A percentile compares a stretch with the other conserved stretches of the same genome.
Evolutionary conservation across 2,113 vertebrate genomes (phyloP).

Genomic region (Galbula dea): DNA sequence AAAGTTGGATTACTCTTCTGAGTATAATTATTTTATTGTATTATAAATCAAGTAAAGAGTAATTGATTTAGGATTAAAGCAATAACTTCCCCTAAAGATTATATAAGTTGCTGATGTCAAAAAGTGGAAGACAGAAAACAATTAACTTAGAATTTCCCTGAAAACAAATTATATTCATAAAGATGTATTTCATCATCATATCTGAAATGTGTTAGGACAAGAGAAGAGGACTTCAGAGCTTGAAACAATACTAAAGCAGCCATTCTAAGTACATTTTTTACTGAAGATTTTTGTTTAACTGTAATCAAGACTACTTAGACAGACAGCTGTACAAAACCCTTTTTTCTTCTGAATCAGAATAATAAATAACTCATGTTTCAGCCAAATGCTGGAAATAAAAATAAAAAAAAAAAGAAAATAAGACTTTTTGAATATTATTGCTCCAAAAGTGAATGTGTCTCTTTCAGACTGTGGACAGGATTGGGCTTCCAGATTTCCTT

Average conservation of each 20-base stretch:
- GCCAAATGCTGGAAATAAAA: neutral
- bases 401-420: neutral
- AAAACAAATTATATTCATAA: slow-evolving; percentile 37
- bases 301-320: slow-evolving; percentile 45
- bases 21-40: neutral
- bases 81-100: neutral
- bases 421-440: neutral
- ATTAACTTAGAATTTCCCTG: slow-evolving; percentile 31
- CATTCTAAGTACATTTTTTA: slow-evolving; percentile 42
- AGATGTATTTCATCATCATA: slow-evolving; percentile 13
- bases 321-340: neutral
- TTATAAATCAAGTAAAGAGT: neutral
- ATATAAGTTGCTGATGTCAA: neutral
- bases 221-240: slow-evolving; percentile 23
- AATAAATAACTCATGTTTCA: neutral
- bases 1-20: neutral
- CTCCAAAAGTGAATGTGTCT: neutral
- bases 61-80: neutral
- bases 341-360: neutral
- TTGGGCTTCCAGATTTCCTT: neutral
- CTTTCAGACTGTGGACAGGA: neutral
- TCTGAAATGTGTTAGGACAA: slow-evolving; percentile 36
- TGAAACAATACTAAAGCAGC: slow-evolving; percentile 56
- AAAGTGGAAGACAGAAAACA: slow-evolving; percentile 36
- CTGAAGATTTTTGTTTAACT: slow-evolving; percentile 57